Evolutionary conservation across 2,888 invertebrate species (phyloP), one percentile per base, ranked within the genome.

Genomic region (Stramonita haemastoma): DNA sequence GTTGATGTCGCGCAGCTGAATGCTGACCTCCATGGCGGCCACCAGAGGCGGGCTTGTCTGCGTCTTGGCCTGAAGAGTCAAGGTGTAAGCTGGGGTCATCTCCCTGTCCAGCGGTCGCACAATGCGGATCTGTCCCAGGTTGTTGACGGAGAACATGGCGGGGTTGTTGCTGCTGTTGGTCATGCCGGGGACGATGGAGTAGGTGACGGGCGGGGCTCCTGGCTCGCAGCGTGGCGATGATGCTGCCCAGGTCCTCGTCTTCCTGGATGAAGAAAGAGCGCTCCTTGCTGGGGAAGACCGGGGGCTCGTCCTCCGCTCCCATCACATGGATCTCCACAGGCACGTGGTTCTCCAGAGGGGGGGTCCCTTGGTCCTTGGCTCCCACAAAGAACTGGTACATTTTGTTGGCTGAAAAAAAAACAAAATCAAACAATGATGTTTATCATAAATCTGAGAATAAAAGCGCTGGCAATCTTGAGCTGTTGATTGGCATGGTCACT

Each of bases 1-100:
- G 96, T 99, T 99, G 92, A 98, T 98, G 96, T 99, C 99, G 91
- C 98, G 97, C 90, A 99, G 97, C 96, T 98, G 97, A 89, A 99
- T 96, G 13, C 97, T 97, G 91, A 98, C 97, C 34, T 92, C 92
- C 11, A 94, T 93, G 83, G 94, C 91, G 19, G 97, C 97, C 32
- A 97, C 97, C 60, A 98, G 95, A 2, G 98, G 97, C n/a, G 98
- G 98, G 92, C 97, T 97, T 19, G 97, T 97, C 92, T 97, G 97
- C 0, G 97, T 98, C 95, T 98, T 97, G 0, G 97, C 98, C 66
- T 97, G 96, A 19, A 96, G 93, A 11, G 94, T 94, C 79, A 96
- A 91, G 56, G 93, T 94, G 91, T 95, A 96, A 6, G 93, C 91
- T 19, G 94, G 90, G 86, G 97, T 97, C 19, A 96, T 96, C 96